These are phyloP conservation scores for Meda fulgida DNA, from an alignment of 2,797 vertebrate genomes.

Conservation along the genomic window DNA sequence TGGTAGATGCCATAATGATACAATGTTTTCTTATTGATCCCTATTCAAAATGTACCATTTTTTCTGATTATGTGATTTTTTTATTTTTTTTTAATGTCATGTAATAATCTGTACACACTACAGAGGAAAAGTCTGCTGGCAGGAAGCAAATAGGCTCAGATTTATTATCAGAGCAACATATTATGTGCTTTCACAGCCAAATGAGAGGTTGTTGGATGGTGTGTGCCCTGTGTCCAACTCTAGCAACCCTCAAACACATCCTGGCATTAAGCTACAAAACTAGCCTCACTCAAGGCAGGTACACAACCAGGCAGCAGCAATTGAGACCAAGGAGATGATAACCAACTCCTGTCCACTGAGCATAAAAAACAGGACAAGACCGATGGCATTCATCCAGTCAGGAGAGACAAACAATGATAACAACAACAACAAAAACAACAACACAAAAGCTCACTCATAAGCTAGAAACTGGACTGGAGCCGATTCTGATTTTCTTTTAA, in stretches of 20 bases:
- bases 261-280: conserved; percentile 15
- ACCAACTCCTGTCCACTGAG: not conserved
- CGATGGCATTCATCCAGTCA: not conserved
- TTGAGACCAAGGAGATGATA: conserved; percentile 5
- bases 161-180: conserved; percentile 14
- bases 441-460: not conserved
- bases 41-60: not conserved
- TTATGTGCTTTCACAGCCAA: not conserved
- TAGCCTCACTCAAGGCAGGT: conserved; percentile 6
- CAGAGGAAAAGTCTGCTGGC: not conserved
- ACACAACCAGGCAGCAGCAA: conserved; percentile 10
- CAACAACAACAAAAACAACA: not conserved
- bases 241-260: not conserved
- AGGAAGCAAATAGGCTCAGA: conserved; percentile 1
- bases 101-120: not conserved
- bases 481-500: too few species aligned
- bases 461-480: not conserved
- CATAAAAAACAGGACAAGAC: not conserved
- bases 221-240: conserved; percentile 12
- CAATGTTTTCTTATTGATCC: not conserved
- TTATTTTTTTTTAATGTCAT: not conserved
- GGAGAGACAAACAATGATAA: not conserved
- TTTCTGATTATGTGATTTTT: not conserved
- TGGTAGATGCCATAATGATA: not conserved
- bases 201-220: not conserved